Evolutionary conservation across 2,888 invertebrate genomes (phyloP).

Genomic region (Chymomyza amoena): DNA sequence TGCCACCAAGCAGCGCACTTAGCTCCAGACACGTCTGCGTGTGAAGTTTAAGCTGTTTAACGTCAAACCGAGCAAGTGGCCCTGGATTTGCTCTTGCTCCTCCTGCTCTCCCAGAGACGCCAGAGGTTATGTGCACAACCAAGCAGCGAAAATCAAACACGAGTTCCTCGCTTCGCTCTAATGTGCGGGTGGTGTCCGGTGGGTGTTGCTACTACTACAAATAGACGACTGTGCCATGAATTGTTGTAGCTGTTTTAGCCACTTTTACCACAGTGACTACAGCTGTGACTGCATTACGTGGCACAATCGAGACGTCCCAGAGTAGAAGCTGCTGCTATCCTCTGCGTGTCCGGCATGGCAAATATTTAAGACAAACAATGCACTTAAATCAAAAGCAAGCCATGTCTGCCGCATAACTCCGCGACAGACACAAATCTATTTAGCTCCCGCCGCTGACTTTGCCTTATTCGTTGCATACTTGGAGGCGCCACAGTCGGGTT

Average conservation of each 20-base stretch:
- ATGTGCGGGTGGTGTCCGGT: not conserved
- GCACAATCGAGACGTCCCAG: not conserved
- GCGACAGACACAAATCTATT: conserved; percentile 56
- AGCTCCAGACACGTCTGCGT: conserved; percentile 61
- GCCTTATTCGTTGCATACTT: conserved; percentile 36
- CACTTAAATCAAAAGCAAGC: conserved; percentile 69
- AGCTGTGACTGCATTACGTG: conserved; percentile 5
- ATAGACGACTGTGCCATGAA: not conserved
- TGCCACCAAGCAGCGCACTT: conserved; percentile 40
- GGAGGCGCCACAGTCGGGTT: not conserved
- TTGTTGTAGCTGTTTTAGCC: conserved; percentile 2
- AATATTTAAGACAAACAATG: conserved; percentile 70
- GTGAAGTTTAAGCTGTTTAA: conserved; percentile 64
- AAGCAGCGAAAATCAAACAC: conserved; percentile 62
- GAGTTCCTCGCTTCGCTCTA: conserved; percentile 23
- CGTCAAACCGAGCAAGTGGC: conserved; percentile 27
- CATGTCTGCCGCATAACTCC: conserved; percentile 63
- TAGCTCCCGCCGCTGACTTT: conserved; percentile 33
- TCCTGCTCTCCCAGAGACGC: conserved; percentile 12
- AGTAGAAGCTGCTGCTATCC: conserved; percentile 44
- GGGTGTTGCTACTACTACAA: not conserved
- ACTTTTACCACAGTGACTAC: not conserved
- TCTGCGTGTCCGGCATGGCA: conserved; percentile 71
- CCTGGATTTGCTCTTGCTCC: not conserved
- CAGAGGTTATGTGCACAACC: conserved; percentile 50